Evolutionary conservation across 2,113 vertebrate species (phyloP), one percentile per base, ranked within the genome.

Genomic region (Poecilia latipinna): DNA sequence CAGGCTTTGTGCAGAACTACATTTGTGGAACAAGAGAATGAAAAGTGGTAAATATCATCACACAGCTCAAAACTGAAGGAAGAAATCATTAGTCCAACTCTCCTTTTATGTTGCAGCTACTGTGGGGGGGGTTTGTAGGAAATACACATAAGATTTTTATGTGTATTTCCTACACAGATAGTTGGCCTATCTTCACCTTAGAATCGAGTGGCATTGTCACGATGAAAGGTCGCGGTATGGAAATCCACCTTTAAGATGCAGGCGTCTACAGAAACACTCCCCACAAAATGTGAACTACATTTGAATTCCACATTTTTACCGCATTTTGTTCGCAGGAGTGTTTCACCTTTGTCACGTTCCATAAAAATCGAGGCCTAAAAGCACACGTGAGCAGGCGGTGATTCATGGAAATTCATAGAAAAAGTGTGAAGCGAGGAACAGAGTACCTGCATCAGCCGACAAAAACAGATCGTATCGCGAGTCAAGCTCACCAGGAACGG

Each of bases 401-500:
- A 35, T 42, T 61, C 51, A 39, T 37, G 54, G 65, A 68, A 54
- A 72, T 35, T 12, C 42, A 22, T 63, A 70, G 44, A 42, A 29
- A 65, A 65, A 44, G 29, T 15, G 57, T 70, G 66, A 64, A 51
- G 51, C 65, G 44, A 81, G 22, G 66, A 78, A 12, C 62, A 11
- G 39, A 64, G 57, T 12, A 2, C 35, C 37, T 4, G 28, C 29
- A 67, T 72, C 57, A 31, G 22, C 63, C 63, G 42, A n/a, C 70
- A 68, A 72, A 72, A 62, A 3, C 67, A 73, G 61, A 76, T 75
- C 22, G 65, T 31, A 67, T 35, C 37, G 69, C 11, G 28, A 48
- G 37, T 75, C 42, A 54, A 1, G 29, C 10, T 3, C 26, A 22
- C 48, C 35, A 15, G 66, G 63, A 68, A 72, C 4, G 54, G 37